These are phyloP conservation scores for Heterodera schachtii DNA, from an alignment of 1,140 invertebrate species.

Conservation along the genomic window DNA sequence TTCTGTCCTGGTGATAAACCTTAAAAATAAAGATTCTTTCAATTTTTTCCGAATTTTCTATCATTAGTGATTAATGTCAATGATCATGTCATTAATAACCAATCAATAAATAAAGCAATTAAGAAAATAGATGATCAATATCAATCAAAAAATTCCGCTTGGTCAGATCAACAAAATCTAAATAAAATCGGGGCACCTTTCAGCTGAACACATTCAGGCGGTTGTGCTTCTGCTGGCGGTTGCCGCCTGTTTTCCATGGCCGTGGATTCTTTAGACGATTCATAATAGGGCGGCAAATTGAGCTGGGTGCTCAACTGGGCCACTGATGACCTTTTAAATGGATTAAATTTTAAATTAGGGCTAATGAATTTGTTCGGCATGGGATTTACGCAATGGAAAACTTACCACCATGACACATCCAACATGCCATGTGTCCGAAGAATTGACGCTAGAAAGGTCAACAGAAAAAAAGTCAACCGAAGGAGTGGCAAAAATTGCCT, in stretches of 20 bases:
- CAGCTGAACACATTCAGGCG: slow-evolving; percentile 44
- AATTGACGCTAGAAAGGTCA: neutral
- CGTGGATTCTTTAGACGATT: neutral
- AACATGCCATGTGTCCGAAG: slow-evolving; percentile 33
- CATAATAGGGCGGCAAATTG: slow-evolving; percentile 24
- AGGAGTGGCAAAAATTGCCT: neutral
- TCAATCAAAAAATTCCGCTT: too few relatives aligned
- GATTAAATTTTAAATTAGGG: too few relatives aligned
- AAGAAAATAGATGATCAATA: too few relatives aligned
- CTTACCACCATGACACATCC: slow-evolving; percentile 55
- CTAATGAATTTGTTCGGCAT: too few relatives aligned
- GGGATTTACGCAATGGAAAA: neutral
- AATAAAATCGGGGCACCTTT: slow-evolving; percentile 37
- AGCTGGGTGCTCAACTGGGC: slow-evolving; percentile 49
- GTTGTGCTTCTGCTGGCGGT: slow-evolving; percentile 30
- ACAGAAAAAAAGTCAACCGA: neutral
- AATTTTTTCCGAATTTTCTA: too few relatives aligned
- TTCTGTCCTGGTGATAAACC: slow-evolving; percentile 58
- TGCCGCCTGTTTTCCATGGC: neutral
- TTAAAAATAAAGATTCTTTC: too few relatives aligned
- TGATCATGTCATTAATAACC: too few relatives aligned
- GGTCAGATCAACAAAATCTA: neutral
- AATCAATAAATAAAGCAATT: too few relatives aligned
- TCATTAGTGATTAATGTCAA: too few relatives aligned
- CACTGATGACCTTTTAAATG: slow-evolving; percentile 50